phyloP scores from a whole-genome alignment of 2,888 invertebrate species.

The Muscina levida region DNA sequence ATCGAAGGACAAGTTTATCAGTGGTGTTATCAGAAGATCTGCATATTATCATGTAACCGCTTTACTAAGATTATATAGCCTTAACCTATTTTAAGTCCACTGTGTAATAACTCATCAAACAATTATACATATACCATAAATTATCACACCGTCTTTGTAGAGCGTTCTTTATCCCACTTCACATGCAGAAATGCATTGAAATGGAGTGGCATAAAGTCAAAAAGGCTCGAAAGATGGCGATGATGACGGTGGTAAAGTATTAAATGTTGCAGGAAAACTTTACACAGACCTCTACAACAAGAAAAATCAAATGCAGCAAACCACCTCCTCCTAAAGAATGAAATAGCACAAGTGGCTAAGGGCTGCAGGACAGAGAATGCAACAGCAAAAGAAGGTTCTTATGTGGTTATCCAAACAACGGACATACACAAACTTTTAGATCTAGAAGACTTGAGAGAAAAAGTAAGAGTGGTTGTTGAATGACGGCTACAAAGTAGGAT shows the following conservation, averaged over 20 bases:
- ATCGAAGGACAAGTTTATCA: no score
- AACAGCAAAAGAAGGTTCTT: constrained; percentile 42
- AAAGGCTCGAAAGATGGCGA: constrained; percentile 42
- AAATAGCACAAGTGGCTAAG: constrained; percentile 45
- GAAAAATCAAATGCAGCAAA: constrained; percentile 16
- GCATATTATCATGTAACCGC: no score
- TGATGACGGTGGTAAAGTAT: constrained; percentile 43
- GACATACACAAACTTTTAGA: constrained; percentile 4
- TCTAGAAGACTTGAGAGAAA: neutral
- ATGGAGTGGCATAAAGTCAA: constrained; percentile 43
- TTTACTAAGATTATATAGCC: no score
- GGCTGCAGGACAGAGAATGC: constrained; percentile 16
- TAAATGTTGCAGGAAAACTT: constrained; percentile 61
- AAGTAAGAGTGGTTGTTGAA: constrained; percentile 19
- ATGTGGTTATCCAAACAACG: constrained; percentile 46
- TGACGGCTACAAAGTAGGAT: neutral
- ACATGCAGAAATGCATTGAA: neutral
- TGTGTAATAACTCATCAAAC: no score
- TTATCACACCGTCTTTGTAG: neutral
- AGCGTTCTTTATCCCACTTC: neutral
- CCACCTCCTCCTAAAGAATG: neutral
- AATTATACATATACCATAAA: no score
- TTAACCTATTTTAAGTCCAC: no score
- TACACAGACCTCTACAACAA: constrained; percentile 30
- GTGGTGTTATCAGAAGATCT: no score